phyloP scores from a whole-genome alignment of 2,888 invertebrate genomes.

The Microctonus brassicae region DNA sequence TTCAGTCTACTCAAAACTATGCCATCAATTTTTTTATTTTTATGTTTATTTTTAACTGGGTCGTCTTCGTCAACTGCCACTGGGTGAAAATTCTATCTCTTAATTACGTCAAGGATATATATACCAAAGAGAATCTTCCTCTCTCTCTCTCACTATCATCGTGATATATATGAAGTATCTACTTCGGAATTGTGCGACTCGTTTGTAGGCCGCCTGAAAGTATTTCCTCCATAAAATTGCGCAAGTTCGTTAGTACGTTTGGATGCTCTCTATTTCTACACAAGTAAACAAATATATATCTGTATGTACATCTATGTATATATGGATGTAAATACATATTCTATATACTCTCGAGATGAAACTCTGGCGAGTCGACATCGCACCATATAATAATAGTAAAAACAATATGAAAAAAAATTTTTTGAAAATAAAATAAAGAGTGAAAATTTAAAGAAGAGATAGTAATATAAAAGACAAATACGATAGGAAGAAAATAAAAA shows the following conservation, averaged over 20 bases:
- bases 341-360: slow-evolving; percentile 22
- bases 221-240: slow-evolving; percentile 31
- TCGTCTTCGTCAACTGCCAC: slow-evolving; percentile 15
- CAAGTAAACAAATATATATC: not conserved
- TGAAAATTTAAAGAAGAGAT: not conserved
- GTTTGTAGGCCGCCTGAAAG: slow-evolving; percentile 10
- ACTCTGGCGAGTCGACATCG: slow-evolving; percentile 21
- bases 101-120: slow-evolving; percentile 27
- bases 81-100: slow-evolving; percentile 10
- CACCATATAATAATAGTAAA: too few relatives aligned
- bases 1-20: too few relatives aligned
- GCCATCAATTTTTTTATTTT: too few relatives aligned
- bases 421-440: not conserved
- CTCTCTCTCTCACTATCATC: slow-evolving; percentile 38
- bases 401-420: not conserved
- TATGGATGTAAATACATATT: too few relatives aligned
- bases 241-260: slow-evolving; percentile 47
- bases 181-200: slow-evolving; percentile 12
- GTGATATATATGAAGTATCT: slow-evolving; percentile 23
- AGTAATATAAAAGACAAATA: not conserved
- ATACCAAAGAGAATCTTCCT: slow-evolving; percentile 17
- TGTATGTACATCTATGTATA: not conserved
- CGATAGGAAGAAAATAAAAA: not conserved
- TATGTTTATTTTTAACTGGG: slow-evolving; percentile 25
- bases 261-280: slow-evolving; percentile 29